Percentiles rank a stretch among this genome's conserved stretches.
phyloP scores from a whole-genome alignment of 2,113 vertebrate species.

The Chaenogobius annularis region DNA sequence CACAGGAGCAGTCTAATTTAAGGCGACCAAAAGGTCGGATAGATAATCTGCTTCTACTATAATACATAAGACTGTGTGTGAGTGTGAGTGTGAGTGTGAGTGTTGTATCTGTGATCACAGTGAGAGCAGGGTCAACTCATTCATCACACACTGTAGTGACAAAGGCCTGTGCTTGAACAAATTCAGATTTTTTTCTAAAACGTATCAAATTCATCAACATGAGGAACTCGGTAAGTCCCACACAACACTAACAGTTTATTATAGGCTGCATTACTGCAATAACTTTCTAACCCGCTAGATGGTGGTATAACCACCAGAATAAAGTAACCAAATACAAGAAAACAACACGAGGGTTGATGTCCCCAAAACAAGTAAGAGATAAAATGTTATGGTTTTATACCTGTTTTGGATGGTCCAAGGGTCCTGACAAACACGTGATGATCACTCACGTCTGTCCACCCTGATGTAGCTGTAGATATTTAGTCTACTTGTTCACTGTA shows the following conservation, averaged over 20 bases:
- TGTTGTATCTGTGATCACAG: background rate
- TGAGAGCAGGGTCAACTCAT: background rate
- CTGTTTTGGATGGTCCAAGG: no score
- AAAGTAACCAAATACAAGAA: background rate
- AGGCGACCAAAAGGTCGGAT: constrained; percentile 74
- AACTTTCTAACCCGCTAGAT: background rate
- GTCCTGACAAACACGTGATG: no score
- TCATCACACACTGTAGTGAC: no score
- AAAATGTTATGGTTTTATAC: no score
- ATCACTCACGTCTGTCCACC: no score
- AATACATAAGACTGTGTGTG: constrained; percentile 41
- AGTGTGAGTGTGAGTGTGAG: background rate
- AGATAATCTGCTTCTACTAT: constrained; percentile 69
- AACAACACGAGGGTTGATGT: no score
- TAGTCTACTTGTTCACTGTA: no score
- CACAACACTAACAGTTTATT: background rate
- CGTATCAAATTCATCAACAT: background rate
- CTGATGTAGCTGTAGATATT: no score
- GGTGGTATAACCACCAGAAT: background rate
- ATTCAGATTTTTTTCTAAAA: no score
- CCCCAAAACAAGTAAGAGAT: no score
- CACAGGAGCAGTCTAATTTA: constrained; percentile 51
- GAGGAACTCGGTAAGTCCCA: background rate
- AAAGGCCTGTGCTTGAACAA: no score
- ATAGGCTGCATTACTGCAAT: background rate